Evolutionary conservation across 1,140 invertebrate genomes (phyloP).

Genomic region (Tetragonula clypearis): DNA sequence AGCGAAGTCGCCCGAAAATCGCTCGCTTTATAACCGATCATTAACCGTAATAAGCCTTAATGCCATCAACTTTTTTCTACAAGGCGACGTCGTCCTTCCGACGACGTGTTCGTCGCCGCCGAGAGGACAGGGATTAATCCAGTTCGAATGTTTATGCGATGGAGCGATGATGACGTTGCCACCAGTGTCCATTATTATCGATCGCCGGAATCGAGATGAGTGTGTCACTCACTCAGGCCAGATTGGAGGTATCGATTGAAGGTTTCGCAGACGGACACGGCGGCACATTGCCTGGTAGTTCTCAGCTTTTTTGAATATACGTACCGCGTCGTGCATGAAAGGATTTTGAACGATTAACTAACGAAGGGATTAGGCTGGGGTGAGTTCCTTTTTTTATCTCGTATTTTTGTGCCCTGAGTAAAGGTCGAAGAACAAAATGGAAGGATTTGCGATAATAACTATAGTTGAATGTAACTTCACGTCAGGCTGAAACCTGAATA

Average conservation of each 20-base stretch:
- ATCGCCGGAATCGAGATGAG: not conserved
- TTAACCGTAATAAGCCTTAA: slow-evolving; percentile 24
- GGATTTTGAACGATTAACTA: not conserved
- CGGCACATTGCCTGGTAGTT: too few relatives aligned
- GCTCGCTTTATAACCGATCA: slow-evolving; percentile 8
- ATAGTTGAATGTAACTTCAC: too few relatives aligned
- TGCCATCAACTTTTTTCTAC: slow-evolving; percentile 14
- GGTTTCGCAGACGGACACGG: not conserved
- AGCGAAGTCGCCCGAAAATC: not conserved
- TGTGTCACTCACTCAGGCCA: not conserved
- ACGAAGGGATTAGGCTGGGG: too few relatives aligned
- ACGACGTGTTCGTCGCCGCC: too few relatives aligned
- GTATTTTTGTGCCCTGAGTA: not conserved
- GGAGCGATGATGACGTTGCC: not conserved
- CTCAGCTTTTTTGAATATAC: not conserved
- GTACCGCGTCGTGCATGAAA: not conserved
- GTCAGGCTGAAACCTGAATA: too few relatives aligned
- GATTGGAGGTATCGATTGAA: not conserved
- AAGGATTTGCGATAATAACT: not conserved
- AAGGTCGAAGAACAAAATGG: not conserved
- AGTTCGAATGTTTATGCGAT: slow-evolving; percentile 2
- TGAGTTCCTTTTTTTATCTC: not conserved
- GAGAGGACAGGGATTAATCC: not conserved
- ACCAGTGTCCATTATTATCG: not conserved
- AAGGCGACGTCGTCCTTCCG: not conserved